Base-by-base conservation (phyloP, 2,797 vertebrate species). In the Iguana delicatissima region DNA sequence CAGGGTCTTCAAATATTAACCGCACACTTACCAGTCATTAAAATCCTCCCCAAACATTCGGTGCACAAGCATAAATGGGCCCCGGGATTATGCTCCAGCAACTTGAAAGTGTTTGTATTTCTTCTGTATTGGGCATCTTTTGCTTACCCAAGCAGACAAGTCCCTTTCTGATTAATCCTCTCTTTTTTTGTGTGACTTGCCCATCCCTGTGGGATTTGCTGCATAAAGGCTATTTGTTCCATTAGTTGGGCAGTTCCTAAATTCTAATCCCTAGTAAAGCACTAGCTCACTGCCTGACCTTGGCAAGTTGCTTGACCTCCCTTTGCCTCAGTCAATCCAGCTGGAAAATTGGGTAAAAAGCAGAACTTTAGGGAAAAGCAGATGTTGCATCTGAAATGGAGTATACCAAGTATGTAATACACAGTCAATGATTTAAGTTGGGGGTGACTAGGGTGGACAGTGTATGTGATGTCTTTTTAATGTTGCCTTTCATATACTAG, bases 221-320 rank as follows among this genome's bases (percentile, higher is more conserved):
- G 93, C 91, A 92, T 94, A 93, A 86, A 96, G 92, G 94, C 96
- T 96, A 95, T 96, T 96, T 96, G 96, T 96, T 96, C 96, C 95
- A 94, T 96, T 96, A 96, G 96, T 96, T 94, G 94, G 93, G 94
- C 95, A 94, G 95, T 96, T 95, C 95, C 96, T 96, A 95, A 96
- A 96, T 96, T 96, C 95, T 96, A 96, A 96, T 96, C 96, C 95
- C 95, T 94, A 95, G 95, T 96, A 95, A 96, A 96, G 95, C 92
- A 93, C 93, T 94, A 94, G 95, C 94, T 96, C 95, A 94, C 95
- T 95, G 94, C 94, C 93, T 96, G 95, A 96, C 95, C 95, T 96
- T 95, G 95, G 93, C 95, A 95, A 96, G 95, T 94, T 95, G 94
- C 94, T 96, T 96, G 96, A 96, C 95, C 96, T 96, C 88, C 90